Base-by-base conservation (phyloP, 2,113 vertebrate genomes). In the Tupaia chinensis region DNA sequence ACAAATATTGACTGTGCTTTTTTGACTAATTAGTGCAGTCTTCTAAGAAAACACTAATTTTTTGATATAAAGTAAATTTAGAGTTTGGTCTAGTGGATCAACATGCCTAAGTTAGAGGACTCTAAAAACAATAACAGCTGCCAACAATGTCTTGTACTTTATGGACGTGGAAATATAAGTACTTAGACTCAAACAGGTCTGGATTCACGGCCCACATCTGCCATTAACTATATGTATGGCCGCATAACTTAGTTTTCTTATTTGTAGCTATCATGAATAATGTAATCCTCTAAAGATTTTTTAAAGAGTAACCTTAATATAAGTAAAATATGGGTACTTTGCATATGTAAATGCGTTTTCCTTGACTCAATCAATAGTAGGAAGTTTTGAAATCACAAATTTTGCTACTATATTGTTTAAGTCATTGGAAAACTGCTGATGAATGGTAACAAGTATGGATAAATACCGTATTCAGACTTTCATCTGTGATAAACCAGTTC, bases 21-120 rank as follows among this genome's bases (percentile, higher is more conserved):
- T 93, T 66, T 29, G 32, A 74, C 80, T 61, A 58, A 25, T 69
- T 72, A 66, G 23, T 84, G 13, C 3, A 34, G 1, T 44, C 3
- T 12, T 56, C 25, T 7, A 61, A 20, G 54, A 80, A 77, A 9
- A 87, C 72, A 69, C n/a, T 60, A 60, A 22, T 79, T 56, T 92
- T 72, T 80, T 84, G 7, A 56, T 74, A 25, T 89, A 81, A 78
- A 19, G 91, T 63, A 89, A 87, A 65, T 58, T 69, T 79, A 92
- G 19, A 81, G 17, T 80, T 44, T 10, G 63, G 19, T 72, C 6
- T 34, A 87, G 20, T 82, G 11, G 19, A 23, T 44, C 14, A 81
- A 89, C 1, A 32, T 27, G 1, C 10, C 12, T 54, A 76, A 72
- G 66, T 8, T n/a, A 72, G 10, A 90, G 19, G 8, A 25, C 12